Evolutionary conservation across 2,113 vertebrate genomes (phyloP), one percentile per base, ranked within the genome.

Genomic region (Suncus etruscus): DNA sequence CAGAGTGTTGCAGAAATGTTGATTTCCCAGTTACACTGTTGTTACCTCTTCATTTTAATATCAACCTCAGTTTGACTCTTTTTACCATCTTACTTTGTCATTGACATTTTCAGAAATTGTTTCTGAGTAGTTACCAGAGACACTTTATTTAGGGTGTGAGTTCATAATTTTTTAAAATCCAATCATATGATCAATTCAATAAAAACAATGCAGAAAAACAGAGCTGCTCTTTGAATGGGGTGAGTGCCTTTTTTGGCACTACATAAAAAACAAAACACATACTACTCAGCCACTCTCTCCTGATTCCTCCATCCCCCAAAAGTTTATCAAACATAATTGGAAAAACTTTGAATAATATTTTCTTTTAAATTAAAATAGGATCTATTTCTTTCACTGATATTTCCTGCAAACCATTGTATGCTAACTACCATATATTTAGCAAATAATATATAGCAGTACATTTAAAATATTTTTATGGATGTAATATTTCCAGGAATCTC

Each of bases 391-490:
- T 91, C 32, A 66, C 27, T 86, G 20, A 83, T 76, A 68, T 84
- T 18, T 47, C 54, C 20, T 75, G 54, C 18, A 39, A 86, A 81
- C 65, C 39, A 76, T 7, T 48, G 25, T 50, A 22, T 65, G 65
- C 68, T 91, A 32, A 68, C 73, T 86, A 54, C 6, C 18, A 69
- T 11, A 29, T 80, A 50, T 24, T 78, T 69, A 80, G 77, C 16
- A 18, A 16, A 48, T 11, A 58, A 1, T 66, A 25, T 66, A 66
- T 74, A 80, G 15, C 39, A 15, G 4, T 16, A 45, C 25, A 25
- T 77, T 91, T 63, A 90, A 58, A 82, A 14, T 79, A 12, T 93
- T 89, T 88, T 18, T 70, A 39, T 39, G 9, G 78, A 70, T 66
- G 25, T 1, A 3, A 2, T 61, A 48, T 63, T 94, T 94, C 22